A percentile compares a stretch with the other conserved stretches of the same genome.
phyloP scores from a whole-genome alignment of 2,888 invertebrate species.

The Ptychoptera albimana region DNA sequence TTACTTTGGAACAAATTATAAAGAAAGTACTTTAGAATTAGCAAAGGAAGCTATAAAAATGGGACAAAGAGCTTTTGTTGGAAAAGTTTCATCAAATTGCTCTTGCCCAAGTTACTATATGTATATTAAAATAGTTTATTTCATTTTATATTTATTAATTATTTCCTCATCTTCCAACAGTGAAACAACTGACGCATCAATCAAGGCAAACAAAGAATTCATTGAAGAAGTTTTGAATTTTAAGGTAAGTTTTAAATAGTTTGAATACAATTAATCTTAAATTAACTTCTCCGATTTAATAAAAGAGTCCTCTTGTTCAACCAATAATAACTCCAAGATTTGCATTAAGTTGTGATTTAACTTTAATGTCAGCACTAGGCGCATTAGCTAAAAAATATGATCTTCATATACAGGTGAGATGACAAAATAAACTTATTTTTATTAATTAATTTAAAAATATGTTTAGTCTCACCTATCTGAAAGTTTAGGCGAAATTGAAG shows the following conservation, averaged over 20 bases:
- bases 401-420: constrained; percentile 55
- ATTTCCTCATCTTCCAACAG: constrained; percentile 34
- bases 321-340: constrained; percentile 77
- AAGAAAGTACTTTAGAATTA: constrained; percentile 50
- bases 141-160: constrained; percentile 16
- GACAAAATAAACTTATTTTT: neutral
- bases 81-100: constrained; percentile 48
- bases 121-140: constrained; percentile 14
- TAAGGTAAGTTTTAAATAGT: constrained; percentile 10
- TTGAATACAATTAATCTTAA: neutral
- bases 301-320: constrained; percentile 48
- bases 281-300: neutral
- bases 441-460: constrained; percentile 1
- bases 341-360: constrained; percentile 58
- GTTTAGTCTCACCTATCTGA: constrained; percentile 77
- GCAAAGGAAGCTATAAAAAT: constrained; percentile 46
- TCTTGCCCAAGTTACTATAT: constrained; percentile 25
- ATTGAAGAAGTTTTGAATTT: constrained; percentile 38
- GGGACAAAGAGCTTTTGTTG: constrained; percentile 71
- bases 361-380: constrained; percentile 52
- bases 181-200: constrained; percentile 46
- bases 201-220: constrained; percentile 45
- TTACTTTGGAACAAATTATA: constrained; percentile 70
- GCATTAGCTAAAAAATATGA: constrained; percentile 47
- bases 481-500: constrained; percentile 52